Evolutionary conservation across 2,797 vertebrate species (phyloP).

Genomic region (Enteromius fasciolatus): DNA sequence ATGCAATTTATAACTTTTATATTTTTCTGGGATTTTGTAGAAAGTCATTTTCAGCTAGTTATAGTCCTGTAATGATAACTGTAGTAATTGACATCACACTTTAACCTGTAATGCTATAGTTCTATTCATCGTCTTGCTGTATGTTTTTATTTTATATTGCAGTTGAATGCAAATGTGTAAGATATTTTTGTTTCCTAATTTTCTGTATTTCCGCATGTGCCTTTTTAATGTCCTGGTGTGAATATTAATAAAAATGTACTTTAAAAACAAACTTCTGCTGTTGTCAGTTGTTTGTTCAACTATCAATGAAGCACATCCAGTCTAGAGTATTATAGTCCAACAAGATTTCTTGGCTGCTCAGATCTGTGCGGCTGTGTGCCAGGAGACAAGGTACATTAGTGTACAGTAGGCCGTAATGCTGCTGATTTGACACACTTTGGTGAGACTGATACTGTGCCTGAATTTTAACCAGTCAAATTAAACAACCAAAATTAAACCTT

Average conservation of each 20-base stretch:
- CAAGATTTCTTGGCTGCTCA: conserved; percentile 69
- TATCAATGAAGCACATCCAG: background rate
- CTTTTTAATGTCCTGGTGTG: conserved; percentile 68
- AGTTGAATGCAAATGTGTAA: background rate
- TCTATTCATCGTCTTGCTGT: background rate
- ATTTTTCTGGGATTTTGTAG: conserved; percentile 24
- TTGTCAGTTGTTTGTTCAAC: conserved; percentile 20
- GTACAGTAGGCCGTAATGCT: conserved; percentile 71
- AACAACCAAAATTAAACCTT: background rate
- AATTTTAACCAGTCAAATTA: background rate
- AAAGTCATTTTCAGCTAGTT: conserved; percentile 21
- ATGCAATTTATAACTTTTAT: conserved; percentile 40
- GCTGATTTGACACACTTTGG: conserved; percentile 69
- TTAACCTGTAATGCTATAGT: background rate
- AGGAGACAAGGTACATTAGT: conserved; percentile 69
- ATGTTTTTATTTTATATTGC: background rate
- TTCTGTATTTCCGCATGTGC: conserved; percentile 65
- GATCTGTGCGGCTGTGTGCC: conserved; percentile 77
- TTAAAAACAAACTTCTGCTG: conserved; percentile 68
- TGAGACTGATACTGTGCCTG: conserved; percentile 47
- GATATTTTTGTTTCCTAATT: background rate
- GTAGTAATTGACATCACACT: background rate
- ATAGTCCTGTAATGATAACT: conserved; percentile 28
- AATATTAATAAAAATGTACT: conserved; percentile 80
- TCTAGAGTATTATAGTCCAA: conserved; percentile 54